Evolutionary conservation across 2,888 invertebrate genomes (phyloP).

Genomic region (Polymixis lichenea): DNA sequence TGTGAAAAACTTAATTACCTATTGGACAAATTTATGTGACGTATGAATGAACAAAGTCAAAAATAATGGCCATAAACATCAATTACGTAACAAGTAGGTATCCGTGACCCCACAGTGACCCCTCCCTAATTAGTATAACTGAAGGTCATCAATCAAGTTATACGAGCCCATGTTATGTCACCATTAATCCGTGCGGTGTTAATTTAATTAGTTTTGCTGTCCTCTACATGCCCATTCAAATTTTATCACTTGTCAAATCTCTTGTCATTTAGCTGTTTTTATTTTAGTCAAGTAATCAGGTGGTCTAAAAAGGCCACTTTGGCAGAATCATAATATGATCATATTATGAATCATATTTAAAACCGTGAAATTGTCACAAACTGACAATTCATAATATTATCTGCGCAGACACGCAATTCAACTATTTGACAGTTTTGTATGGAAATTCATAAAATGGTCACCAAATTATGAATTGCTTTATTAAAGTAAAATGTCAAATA

Average conservation of each 20-base stretch:
- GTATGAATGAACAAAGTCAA: not conserved
- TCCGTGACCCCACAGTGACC: conserved; percentile 28
- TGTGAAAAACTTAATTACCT: not conserved
- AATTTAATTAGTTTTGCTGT: conserved; percentile 24
- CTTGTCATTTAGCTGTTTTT: not conserved
- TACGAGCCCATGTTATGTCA: conserved; percentile 33
- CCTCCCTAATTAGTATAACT: conserved; percentile 30
- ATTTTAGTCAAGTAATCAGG: not conserved
- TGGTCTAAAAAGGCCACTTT: too few species aligned
- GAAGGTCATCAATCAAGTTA: conserved; percentile 38
- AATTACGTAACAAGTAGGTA: conserved; percentile 1
- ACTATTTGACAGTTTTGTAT: too few species aligned
- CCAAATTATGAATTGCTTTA: too few species aligned
- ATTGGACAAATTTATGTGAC: not conserved
- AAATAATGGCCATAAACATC: not conserved
- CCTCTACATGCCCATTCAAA: not conserved
- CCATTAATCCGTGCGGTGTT: conserved; percentile 29
- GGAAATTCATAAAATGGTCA: too few species aligned
- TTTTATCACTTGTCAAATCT: conserved; percentile 8
- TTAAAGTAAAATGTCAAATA: too few species aligned
- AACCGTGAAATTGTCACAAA: too few species aligned
- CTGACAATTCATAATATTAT: too few species aligned
- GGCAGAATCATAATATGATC: too few species aligned
- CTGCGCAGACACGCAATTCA: too few species aligned
- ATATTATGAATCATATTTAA: too few species aligned